phyloP scores from a whole-genome alignment of 37 sponge, comb jelly and placozoan genomes.

The Chondrilla cf. caribensis region DNA sequence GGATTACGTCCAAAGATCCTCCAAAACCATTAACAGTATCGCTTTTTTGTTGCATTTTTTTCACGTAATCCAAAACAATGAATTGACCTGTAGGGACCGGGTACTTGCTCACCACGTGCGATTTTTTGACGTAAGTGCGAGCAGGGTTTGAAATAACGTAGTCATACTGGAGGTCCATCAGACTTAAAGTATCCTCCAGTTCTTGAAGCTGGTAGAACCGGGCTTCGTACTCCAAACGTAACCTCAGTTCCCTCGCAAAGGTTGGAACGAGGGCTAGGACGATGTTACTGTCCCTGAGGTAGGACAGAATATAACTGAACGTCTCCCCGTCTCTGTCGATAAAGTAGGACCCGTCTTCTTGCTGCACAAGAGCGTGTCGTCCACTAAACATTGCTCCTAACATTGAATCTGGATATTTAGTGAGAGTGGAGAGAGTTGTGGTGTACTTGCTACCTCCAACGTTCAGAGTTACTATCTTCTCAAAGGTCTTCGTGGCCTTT shows the following conservation, averaged over 20 bases:
- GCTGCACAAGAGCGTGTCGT: conserved; percentile 6
- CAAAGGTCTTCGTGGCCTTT: neutral
- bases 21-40: too few species aligned
- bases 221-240: neutral
- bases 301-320: conserved; percentile 2
- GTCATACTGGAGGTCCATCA: too few species aligned
- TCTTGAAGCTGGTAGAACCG: neutral
- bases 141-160: too few species aligned
- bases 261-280: neutral
- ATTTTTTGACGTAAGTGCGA: too few species aligned
- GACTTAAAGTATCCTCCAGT: neutral
- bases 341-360: conserved; percentile 24
- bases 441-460: conserved; percentile 12
- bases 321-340: conserved; percentile 27
- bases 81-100: too few species aligned
- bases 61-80: too few species aligned
- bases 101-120: too few species aligned
- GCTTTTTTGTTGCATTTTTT: too few species aligned
- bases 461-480: conserved; percentile 7
- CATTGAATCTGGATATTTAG: conserved; percentile 13
- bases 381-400: conserved; percentile 32
- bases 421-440: conserved; percentile 17
- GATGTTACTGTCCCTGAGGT: neutral
- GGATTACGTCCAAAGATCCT: too few species aligned
- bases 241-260: too few species aligned